Base-by-base conservation (phyloP, 2,888 invertebrate species). In the Meandrusa payeni region DNA sequence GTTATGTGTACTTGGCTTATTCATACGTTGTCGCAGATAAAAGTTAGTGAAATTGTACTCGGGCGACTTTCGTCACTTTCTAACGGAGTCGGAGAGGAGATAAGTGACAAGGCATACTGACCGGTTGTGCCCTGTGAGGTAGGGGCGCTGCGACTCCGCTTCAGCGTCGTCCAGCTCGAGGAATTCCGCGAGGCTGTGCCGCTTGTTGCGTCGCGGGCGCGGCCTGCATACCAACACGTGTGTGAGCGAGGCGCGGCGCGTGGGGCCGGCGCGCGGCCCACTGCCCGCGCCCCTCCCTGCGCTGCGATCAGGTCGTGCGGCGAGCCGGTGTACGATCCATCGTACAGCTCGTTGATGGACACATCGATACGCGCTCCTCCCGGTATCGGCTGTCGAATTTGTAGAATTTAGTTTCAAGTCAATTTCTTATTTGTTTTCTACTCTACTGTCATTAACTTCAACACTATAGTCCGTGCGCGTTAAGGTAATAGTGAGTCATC, bases 261-360 rank as follows among this genome's bases (percentile, higher is more conserved):
- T 91, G 7, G 95, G 28, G 94, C 96, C 7, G 7, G 93, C 93
- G 94, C 37, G 94, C 93, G 93, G 37, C 92, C 55, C 93, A 1
- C 93, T 93, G 4, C 92, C 90, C 31, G 92, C 90, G 55, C 93
- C 77, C 52, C 94, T 73, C 50, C 94, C 91, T 54, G 95, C 91
- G 53, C 94, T 91, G 94, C 92, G 37, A 95, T 94, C 51, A 96
- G 88, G 76, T 96, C 96, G 68, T 95, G 95, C 0, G 97, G 97
- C 26, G 96, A 96, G 2, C 97, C 97, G 5, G 95, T 94, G 78
- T 97, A 98, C 0, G 97, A 97, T 0, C 97, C 97, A 80, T 98
- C 98, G 79, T 97, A 98, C 47, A 94, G 86, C 75, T 98, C 97
- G 81, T 98, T 98, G 56, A 98, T 95, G 0, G 97, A 95, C 1